Percentiles rank a stretch among this genome's conserved stretches.
Conservation (phyloP, 1,140 invertebrate genomes). For the Druon quercuslanigerum region DNA sequence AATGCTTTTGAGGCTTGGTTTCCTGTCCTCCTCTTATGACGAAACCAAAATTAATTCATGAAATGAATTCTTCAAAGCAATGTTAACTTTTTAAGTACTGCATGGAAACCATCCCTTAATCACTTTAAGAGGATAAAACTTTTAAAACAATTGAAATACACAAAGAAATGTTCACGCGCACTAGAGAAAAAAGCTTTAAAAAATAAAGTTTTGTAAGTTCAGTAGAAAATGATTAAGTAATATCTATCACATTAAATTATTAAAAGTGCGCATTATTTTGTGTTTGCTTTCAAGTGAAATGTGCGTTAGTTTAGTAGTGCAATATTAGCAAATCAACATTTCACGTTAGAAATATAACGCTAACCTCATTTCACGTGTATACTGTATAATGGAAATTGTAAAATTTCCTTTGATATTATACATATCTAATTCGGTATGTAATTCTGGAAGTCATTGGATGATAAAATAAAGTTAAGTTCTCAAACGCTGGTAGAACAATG, state of each 20-base stretch:
- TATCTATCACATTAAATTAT: background rate
- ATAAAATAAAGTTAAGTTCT: background rate
- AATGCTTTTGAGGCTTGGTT: constrained; percentile 21
- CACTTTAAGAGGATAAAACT: too few relatives aligned
- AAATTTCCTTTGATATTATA: background rate
- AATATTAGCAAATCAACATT: constrained; percentile 11
- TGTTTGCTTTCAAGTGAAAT: background rate
- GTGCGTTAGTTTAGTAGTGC: background rate
- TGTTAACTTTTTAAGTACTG: too few relatives aligned
- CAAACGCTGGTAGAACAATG: constrained; percentile 8
- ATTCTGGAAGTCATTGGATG: constrained; percentile 10
- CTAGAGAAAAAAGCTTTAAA: too few relatives aligned
- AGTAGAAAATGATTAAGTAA: background rate
- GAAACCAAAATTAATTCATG: background rate
- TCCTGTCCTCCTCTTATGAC: constrained; percentile 8
- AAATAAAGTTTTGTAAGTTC: background rate
- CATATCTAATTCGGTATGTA: background rate
- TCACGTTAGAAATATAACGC: too few relatives aligned
- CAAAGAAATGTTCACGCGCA: too few relatives aligned
- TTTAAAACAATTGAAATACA: too few relatives aligned
- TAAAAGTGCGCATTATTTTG: background rate
- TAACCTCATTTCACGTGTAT: constrained; percentile 5
- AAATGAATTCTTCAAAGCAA: too few relatives aligned
- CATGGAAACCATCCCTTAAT: too few relatives aligned
- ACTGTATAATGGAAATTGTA: constrained; percentile 11